Conservation (phyloP, 2,797 vertebrate genomes). For the Notamacropus eugenii region DNA sequence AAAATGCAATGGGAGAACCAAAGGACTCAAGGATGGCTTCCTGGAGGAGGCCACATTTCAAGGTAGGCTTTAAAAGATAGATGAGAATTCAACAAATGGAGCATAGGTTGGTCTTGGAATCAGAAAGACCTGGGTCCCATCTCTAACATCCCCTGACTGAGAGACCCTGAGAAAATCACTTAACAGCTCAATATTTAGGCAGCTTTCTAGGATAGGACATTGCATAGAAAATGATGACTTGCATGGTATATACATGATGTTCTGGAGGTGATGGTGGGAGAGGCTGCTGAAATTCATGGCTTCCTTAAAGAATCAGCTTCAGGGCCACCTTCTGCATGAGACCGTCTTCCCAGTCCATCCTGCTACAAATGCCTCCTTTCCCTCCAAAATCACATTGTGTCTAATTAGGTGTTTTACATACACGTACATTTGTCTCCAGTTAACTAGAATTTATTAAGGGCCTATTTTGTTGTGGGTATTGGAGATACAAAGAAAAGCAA, state of each 20-base stretch:
- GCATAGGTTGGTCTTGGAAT: neutral
- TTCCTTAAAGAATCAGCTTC: neutral
- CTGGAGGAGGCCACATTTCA: neutral
- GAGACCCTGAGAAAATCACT: neutral
- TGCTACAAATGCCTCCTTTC: neutral
- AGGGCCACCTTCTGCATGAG: neutral
- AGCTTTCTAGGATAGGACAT: neutral
- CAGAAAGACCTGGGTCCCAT: neutral
- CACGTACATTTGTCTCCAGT: neutral
- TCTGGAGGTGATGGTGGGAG: neutral
- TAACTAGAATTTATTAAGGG: neutral
- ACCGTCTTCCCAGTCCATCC: neutral
- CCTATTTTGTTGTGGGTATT: neutral
- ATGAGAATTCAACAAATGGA: neutral
- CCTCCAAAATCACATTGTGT: neutral
- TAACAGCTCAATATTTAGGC: neutral
- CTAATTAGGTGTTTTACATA: neutral
- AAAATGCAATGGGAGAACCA: neutral
- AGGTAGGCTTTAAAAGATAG: neutral
- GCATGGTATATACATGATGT: neutral
- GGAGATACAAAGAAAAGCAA: neutral
- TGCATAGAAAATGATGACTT: neutral
- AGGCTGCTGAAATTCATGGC: neutral
- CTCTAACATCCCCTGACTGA: neutral
- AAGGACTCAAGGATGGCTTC: neutral